These are phyloP conservation scores for Entomobrya proxima DNA, from an alignment of 2,888 invertebrate genomes.

Conservation along the genomic window DNA sequence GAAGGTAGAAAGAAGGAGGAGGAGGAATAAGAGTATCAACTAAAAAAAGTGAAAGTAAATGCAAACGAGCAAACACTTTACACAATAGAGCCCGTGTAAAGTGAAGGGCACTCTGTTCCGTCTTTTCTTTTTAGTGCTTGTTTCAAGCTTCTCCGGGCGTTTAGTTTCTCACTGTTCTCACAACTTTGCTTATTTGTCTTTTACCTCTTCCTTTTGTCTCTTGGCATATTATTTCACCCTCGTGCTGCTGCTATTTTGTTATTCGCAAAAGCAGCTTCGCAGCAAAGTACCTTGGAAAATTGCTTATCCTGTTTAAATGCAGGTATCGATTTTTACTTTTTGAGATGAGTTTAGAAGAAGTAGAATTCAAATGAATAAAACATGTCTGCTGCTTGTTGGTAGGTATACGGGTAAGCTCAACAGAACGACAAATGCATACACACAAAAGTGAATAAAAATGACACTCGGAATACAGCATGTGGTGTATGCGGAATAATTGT, in stretches of 20 bases:
- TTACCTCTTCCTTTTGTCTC: background rate
- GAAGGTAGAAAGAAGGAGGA: background rate
- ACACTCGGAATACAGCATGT: constrained; percentile 6
- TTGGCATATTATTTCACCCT: background rate
- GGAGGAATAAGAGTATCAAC: background rate
- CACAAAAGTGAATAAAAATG: background rate
- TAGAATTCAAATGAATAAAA: background rate
- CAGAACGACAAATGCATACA: background rate
- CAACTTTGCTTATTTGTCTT: background rate
- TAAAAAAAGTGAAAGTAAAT: background rate
- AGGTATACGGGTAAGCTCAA: background rate
- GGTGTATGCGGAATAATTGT: too few relatives aligned
- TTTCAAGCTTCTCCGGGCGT: background rate
- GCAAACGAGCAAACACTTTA: background rate
- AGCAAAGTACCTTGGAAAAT: background rate
- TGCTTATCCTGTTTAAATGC: constrained; percentile 23
- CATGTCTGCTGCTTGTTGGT: background rate
- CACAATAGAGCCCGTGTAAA: background rate
- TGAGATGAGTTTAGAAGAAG: background rate
- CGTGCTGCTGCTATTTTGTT: background rate
- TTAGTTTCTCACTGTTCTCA: background rate
- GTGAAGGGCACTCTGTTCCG: background rate
- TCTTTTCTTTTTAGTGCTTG: background rate
- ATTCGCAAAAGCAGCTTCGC: too few relatives aligned
- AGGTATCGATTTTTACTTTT: constrained; percentile 28